These are phyloP conservation scores for Campoplex capitator DNA, from an alignment of 2,888 invertebrate species.

Conservation along the genomic window DNA sequence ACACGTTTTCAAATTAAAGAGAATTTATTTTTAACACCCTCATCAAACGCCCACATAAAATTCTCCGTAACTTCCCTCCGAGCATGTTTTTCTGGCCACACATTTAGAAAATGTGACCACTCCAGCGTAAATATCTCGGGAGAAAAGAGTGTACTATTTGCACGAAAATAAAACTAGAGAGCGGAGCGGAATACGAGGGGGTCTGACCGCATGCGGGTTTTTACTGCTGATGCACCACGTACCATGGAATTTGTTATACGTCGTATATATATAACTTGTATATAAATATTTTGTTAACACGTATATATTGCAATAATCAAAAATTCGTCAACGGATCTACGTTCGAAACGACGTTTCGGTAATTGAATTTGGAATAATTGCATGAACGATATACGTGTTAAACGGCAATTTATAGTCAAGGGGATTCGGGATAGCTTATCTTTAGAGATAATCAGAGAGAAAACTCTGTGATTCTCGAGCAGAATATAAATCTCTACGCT, in stretches of 20 bases:
- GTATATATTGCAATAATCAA: background rate
- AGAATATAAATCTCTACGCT: background rate
- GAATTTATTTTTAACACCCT: constrained; percentile 4
- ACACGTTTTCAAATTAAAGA: constrained; percentile 1
- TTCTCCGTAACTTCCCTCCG: background rate
- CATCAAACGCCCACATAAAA: constrained; percentile 16
- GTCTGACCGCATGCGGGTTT: constrained; percentile 12
- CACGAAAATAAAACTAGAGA: constrained; percentile 15
- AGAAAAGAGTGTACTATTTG: background rate
- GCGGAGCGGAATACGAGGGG: background rate
- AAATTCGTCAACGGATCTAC: background rate
- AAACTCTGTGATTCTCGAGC: background rate
- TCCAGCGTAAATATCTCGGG: background rate
- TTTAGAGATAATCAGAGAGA: background rate
- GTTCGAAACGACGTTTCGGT: background rate
- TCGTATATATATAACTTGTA: background rate
- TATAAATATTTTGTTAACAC: background rate
- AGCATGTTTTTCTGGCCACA: constrained; percentile 6
- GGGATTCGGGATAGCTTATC: background rate
- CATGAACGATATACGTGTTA: background rate
- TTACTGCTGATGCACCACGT: background rate
- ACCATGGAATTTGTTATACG: background rate
- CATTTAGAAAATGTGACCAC: constrained; percentile 11
- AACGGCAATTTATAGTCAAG: background rate
- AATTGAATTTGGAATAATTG: background rate